Percentiles rank a stretch among this genome's conserved stretches.
phyloP scores from a whole-genome alignment of 2,888 invertebrate genomes.

The Exephanes ischioxanthus region DNA sequence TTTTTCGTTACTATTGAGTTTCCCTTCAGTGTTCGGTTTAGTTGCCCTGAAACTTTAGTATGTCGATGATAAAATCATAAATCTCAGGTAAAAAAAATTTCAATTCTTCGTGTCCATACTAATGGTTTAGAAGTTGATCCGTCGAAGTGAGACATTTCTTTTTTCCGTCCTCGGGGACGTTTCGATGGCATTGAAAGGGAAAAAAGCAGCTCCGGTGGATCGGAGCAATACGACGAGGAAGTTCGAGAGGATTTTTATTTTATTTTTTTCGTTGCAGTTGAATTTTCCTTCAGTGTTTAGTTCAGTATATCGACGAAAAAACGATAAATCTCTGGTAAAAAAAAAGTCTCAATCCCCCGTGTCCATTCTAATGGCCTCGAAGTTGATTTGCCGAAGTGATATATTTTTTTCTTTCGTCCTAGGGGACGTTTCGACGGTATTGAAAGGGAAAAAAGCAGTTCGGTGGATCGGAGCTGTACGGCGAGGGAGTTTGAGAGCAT shows the following conservation, averaged over 20 bases:
- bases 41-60: neutral
- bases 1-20: too few relatives aligned
- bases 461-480: slow-evolving; percentile 1
- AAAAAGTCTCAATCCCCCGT: neutral
- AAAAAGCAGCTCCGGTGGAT: slow-evolving; percentile 24
- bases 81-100: neutral
- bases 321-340: neutral
- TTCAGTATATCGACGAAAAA: neutral
- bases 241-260: neutral
- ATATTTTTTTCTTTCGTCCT: slow-evolving; percentile 24
- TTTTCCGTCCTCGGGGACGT: slow-evolving; percentile 2
- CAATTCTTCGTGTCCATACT: neutral
- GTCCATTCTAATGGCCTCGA: slow-evolving; percentile 5
- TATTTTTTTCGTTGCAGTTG: slow-evolving; percentile 48
- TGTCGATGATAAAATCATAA: neutral
- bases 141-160: slow-evolving; percentile 40
- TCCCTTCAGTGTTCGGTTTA: too few relatives aligned
- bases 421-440: slow-evolving; percentile 31
- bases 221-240: neutral
- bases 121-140: slow-evolving; percentile 38
- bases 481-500: slow-evolving; percentile 1
- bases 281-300: slow-evolving; percentile 15
- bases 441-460: slow-evolving; percentile 28
- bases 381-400: slow-evolving; percentile 45
- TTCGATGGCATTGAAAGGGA: slow-evolving; percentile 47